A percentile compares a stretch with the other conserved stretches of the same genome.
These are phyloP conservation scores for Hemibagrus wyckioides DNA, from an alignment of 2,113 vertebrate genomes.

Conservation along the genomic window DNA sequence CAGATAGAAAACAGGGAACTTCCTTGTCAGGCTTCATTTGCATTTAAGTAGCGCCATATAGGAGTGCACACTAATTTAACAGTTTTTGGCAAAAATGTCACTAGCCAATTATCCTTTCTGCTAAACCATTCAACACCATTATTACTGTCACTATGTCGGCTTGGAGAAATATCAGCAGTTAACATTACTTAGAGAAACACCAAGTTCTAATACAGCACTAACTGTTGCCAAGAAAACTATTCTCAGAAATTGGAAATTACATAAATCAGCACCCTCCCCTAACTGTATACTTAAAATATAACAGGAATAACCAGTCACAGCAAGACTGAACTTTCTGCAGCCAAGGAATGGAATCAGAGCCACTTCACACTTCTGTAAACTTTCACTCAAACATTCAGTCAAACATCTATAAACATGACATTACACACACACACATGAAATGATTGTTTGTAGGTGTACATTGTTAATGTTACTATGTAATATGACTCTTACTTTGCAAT, in stretches of 20 bases:
- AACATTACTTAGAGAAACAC: background rate
- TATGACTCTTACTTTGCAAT: background rate
- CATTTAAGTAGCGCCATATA: background rate
- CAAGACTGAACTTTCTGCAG: background rate
- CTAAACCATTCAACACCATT: background rate
- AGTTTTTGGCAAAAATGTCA: background rate
- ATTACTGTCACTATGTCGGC: background rate
- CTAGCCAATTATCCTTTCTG: background rate
- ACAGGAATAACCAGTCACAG: background rate
- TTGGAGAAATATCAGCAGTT: background rate
- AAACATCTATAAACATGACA: background rate
- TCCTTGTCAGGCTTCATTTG: conserved; percentile 1
- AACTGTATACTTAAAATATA: background rate
- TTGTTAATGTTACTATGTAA: background rate
- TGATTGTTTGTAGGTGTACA: background rate
- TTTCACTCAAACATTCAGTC: background rate
- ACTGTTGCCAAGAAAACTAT: background rate
- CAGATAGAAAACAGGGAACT: background rate
- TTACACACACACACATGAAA: background rate
- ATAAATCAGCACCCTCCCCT: background rate
- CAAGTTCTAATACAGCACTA: background rate
- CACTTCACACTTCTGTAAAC: background rate
- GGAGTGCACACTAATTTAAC: background rate
- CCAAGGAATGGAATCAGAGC: background rate
- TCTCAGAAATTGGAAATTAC: background rate